These are phyloP conservation scores for Umimayanthus chanpuru DNA, from an alignment of 92 coral and sea anemone species.

Conservation along the genomic window DNA sequence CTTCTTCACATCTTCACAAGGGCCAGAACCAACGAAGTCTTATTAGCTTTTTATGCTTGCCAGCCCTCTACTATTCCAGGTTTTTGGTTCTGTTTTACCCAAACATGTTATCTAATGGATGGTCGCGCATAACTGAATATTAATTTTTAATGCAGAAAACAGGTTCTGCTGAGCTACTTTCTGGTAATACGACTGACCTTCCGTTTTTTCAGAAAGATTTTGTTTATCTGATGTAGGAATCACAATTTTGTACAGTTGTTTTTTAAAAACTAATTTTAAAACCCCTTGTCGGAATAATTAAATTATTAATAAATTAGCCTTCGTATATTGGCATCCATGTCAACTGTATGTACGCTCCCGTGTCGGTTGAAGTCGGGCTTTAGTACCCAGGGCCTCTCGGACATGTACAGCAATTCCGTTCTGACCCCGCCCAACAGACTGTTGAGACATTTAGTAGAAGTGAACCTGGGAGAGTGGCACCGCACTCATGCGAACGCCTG, in stretches of 20 bases:
- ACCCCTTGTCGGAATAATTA: not conserved
- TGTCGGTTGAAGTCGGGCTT: not conserved
- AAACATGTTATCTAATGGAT: too few species aligned
- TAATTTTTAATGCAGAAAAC: not conserved
- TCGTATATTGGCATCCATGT: not conserved
- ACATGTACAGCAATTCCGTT: too few species aligned
- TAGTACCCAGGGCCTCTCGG: not conserved
- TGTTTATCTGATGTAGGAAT: not conserved
- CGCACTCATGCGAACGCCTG: slow-evolving; percentile 64
- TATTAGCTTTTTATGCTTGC: too few species aligned
- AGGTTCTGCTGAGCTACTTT: not conserved
- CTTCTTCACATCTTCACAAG: too few species aligned
- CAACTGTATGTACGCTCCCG: not conserved
- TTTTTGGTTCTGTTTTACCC: not conserved
- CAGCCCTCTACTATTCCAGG: too few species aligned
- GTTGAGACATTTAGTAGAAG: not conserved
- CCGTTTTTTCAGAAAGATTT: too few species aligned
- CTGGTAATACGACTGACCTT: not conserved
- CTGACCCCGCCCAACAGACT: not conserved
- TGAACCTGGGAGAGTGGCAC: not conserved
- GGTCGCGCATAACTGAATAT: not conserved
- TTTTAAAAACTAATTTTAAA: too few species aligned
- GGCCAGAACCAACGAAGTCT: too few species aligned
- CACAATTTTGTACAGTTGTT: not conserved
- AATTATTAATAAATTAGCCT: too few species aligned